These are phyloP conservation scores for Okapia johnstoni DNA, from an alignment of 2,113 vertebrate species.

Conservation along the genomic window DNA sequence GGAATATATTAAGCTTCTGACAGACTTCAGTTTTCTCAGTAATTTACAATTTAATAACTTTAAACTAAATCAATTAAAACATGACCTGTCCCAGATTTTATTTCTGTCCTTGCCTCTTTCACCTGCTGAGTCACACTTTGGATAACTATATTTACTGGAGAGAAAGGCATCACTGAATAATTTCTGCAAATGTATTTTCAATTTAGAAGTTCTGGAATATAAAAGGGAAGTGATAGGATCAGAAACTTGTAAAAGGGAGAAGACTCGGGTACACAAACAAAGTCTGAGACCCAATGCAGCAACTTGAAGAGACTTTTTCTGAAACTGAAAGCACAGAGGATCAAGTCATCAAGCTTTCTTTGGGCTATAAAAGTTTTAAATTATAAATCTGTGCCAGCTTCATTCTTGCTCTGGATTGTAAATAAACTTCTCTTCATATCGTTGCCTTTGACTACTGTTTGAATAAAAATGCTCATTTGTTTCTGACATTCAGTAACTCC, in stretches of 20 bases:
- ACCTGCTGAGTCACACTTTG: conserved; percentile 46
- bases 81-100: conserved; percentile 67
- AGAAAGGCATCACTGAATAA: conserved; percentile 59
- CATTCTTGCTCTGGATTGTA: not conserved
- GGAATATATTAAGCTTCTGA: not conserved
- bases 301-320: not conserved
- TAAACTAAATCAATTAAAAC: conserved; percentile 64
- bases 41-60: conserved; percentile 62
- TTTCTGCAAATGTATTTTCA: conserved; percentile 67
- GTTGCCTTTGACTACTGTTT: not conserved
- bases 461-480: conserved; percentile 13
- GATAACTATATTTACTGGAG: conserved; percentile 58
- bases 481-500: conserved; percentile 18
- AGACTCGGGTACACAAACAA: not conserved
- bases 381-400: not conserved
- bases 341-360: not conserved
- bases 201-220: conserved; percentile 51
- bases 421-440: not conserved
- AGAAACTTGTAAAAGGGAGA: not conserved
- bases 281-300: not conserved
- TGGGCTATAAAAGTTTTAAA: not conserved
- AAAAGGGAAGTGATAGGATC: not conserved
- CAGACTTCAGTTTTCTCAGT: conserved; percentile 47
- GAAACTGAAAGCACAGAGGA: not conserved
- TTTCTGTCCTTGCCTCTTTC: conserved; percentile 48